Percentiles rank a stretch among this genome's conserved stretches.
Evolutionary conservation across 64 coral and sea anemone species (phyloP).

Genomic region (Orbicella faveolata): DNA sequence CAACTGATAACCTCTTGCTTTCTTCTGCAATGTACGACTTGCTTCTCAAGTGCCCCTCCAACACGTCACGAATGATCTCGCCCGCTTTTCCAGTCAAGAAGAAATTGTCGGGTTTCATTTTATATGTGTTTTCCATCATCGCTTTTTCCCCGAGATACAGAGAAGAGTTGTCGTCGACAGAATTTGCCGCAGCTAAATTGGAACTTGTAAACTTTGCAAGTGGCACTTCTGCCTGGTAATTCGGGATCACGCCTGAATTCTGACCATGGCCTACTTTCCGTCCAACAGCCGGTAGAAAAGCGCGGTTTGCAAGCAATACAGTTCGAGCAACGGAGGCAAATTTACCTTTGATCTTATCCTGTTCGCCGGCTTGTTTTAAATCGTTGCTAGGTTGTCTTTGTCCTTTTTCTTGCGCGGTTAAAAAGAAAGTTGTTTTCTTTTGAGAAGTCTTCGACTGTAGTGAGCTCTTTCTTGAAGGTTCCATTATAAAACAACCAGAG

Average conservation of each 20-base stretch:
- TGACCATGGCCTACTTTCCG: neutral
- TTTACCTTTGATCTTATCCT: neutral
- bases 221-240: neutral
- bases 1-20: slow-evolving; percentile 23
- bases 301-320: neutral
- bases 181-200: neutral
- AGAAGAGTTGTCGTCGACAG: neutral
- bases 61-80: slow-evolving; percentile 16
- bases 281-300: neutral
- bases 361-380: neutral
- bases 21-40: slow-evolving; percentile 37
- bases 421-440: slow-evolving; percentile 14
- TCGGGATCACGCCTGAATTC: neutral
- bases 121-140: slow-evolving; percentile 45
- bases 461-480: neutral
- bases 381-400: neutral
- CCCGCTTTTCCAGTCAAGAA: slow-evolving; percentile 12
- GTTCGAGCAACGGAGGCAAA: slow-evolving; percentile 9
- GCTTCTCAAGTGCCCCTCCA: slow-evolving; percentile 27
- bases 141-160: neutral
- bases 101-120: slow-evolving; percentile 28
- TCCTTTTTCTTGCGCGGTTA: neutral
- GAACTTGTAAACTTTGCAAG: neutral
- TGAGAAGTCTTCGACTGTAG: neutral
- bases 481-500: neutral